Evolutionary conservation across 2,113 vertebrate species (phyloP), one percentile per base, ranked within the genome.

Genomic region (Cettia cetti): DNA sequence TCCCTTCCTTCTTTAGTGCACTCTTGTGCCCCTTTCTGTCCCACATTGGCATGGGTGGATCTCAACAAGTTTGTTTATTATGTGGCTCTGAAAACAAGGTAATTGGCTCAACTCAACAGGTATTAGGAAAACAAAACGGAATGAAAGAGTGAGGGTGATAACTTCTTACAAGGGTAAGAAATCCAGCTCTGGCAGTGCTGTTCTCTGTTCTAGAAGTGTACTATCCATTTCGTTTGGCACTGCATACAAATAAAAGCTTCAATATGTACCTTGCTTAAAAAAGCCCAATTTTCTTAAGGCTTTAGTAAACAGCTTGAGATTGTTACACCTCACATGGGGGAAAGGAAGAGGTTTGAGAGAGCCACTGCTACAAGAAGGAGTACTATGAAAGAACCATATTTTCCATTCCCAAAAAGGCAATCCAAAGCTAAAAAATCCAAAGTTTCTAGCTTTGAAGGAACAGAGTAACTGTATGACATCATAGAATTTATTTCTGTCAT

Each of bases 401-500:
- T 90, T 94, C 52, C 39, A 52, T 71, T 94, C 86, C 76, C 64
- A 83, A 83, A 90, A 81, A 78, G 69, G 89, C 16, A 93, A 59
- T 92, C 21, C n/a, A 69, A 71, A 86, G 42, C n/a, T n/a, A n/a
- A n/a, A n/a, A n/a, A n/a, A n/a, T n/a, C n/a, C n/a, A n/a, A n/a
- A n/a, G 47, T 61, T 86, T 79, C 57, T 56, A 69, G 18, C 37
- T 93, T 35, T 45, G 52, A 65, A 87, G 54, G 16, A 80, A 57
- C 11, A 0, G 4, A 74, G 11, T 83, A 89, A 53, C 33, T 84
- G 20, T 37, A 63, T 83, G 82, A 86, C 45, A 70, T 69, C 45
- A 84, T 56, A 65, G 26, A 83, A 79, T 91, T 85, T 94, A 85
- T 88, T 90, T 39, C 44, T 85, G 49, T 63, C 30, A 50, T 82